These are phyloP conservation scores for Alaudala cheleensis DNA, from an alignment of 2,113 vertebrate genomes.

Conservation along the genomic window DNA sequence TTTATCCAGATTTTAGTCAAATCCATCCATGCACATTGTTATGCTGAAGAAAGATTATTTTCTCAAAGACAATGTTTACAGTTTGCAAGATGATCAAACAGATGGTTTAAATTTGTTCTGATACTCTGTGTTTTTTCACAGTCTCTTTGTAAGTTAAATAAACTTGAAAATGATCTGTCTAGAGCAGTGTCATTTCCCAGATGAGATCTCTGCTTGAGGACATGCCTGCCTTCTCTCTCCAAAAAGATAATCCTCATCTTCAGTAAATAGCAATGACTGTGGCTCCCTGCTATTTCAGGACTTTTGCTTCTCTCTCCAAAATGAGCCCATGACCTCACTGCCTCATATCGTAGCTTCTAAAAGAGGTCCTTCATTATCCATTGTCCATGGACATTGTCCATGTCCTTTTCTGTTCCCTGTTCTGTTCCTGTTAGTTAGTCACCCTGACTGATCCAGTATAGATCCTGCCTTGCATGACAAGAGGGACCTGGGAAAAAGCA, in stretches of 20 bases:
- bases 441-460: neutral
- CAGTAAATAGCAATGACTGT: neutral
- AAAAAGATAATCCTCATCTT: conserved; percentile 17
- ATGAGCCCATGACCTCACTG: neutral
- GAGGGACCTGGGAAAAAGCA: neutral
- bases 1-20: conserved; percentile 14
- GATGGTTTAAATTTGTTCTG: conserved; percentile 65
- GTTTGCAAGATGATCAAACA: conserved; percentile 62
- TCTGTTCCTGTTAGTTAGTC: neutral
- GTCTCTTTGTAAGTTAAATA: conserved; percentile 64
- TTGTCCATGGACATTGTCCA: neutral
- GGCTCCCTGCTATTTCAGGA: neutral
- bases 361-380: neutral
- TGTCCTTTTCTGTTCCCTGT: neutral
- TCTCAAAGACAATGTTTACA: conserved; percentile 52
- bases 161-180: conserved; percentile 60
- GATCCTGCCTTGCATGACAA: neutral
- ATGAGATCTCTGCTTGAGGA: conserved; percentile 27
- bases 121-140: conserved; percentile 64
- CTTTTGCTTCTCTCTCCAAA: neutral
- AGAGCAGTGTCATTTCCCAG: conserved; percentile 53
- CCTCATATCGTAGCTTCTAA: neutral
- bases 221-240: neutral
- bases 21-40: conserved; percentile 18
- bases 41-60: conserved; percentile 40